phyloP scores from a whole-genome alignment of 2,888 invertebrate species.

The Pollenia griseotomentosa region DNA sequence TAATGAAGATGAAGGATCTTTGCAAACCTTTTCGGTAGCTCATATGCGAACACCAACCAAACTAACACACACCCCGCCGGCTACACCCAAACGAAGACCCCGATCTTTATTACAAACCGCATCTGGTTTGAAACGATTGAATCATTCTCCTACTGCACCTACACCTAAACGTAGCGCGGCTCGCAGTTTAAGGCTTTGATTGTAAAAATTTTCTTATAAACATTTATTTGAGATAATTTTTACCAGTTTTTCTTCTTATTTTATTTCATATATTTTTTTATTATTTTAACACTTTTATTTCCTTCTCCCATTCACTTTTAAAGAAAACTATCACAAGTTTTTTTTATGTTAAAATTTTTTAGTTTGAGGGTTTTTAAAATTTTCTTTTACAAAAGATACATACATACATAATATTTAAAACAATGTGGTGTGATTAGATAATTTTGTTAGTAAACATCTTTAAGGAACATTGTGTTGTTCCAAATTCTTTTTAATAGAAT shows the following conservation, averaged over 20 bases:
- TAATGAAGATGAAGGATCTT: slow-evolving; percentile 52
- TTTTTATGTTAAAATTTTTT: not conserved
- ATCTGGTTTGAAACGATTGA: slow-evolving; percentile 72
- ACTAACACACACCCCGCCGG: slow-evolving; percentile 73
- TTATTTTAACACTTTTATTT: not conserved
- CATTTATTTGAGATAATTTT: slow-evolving; percentile 34
- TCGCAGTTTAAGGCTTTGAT: slow-evolving; percentile 75
- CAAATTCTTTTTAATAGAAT: not conserved
- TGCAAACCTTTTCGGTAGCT: slow-evolving; percentile 58
- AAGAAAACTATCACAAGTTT: slow-evolving; percentile 30
- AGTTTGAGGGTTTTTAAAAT: not conserved
- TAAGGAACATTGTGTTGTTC: no score
- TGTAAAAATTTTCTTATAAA: slow-evolving; percentile 39
- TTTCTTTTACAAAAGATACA: no score
- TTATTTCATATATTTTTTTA: slow-evolving; percentile 14
- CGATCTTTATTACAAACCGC: slow-evolving; percentile 67
- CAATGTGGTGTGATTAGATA: not conserved
- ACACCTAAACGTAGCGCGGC: slow-evolving; percentile 75
- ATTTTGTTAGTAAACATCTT: no score
- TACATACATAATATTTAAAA: not conserved
- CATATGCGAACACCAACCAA: slow-evolving; percentile 75
- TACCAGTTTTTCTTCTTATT: not conserved
- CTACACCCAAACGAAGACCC: slow-evolving; percentile 75
- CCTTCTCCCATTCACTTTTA: not conserved
- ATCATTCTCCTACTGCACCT: slow-evolving; percentile 64